Conservation (phyloP, 2,888 invertebrate species). For the Drosophila robusta region DNA sequence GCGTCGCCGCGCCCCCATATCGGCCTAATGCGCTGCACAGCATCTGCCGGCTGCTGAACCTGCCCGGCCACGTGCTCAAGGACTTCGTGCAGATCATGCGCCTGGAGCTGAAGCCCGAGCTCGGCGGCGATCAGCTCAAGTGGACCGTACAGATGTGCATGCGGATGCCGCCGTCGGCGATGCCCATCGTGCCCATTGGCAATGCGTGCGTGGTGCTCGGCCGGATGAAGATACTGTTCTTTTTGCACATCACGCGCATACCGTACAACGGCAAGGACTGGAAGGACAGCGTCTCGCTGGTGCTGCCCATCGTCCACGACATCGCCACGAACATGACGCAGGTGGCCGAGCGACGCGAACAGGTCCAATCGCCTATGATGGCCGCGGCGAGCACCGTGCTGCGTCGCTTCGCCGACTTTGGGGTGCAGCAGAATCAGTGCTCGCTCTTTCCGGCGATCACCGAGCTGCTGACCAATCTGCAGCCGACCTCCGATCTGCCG, state of each 20-base stretch:
- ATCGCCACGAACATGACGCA: constrained; percentile 93
- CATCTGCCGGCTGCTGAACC: constrained; percentile 93
- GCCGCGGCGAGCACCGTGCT: constrained; percentile 88
- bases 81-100: constrained; percentile 93
- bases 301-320: constrained; percentile 96
- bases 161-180: constrained; percentile 94
- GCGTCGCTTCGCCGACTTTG: constrained; percentile 91
- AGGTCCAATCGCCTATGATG: constrained; percentile 87
- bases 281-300: constrained; percentile 90
- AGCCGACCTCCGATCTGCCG: constrained; percentile 91
- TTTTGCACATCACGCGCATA: constrained; percentile 91
- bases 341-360: constrained; percentile 93
- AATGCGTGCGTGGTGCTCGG: constrained; percentile 94
- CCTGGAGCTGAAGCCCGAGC: constrained; percentile 87
- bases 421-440: constrained; percentile 92
- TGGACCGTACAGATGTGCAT: constrained; percentile 97
- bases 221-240: constrained; percentile 95
- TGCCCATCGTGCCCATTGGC: constrained; percentile 95
- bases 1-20: constrained; percentile 95
- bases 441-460: constrained; percentile 96
- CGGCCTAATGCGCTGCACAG: constrained; percentile 95
- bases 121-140: constrained; percentile 88
- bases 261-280: constrained; percentile 88
- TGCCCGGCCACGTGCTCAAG: constrained; percentile 94
- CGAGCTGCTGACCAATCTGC: constrained; percentile 93